Evolutionary conservation across 2,888 invertebrate genomes (phyloP).

Genomic region (Epiblema foenella): DNA sequence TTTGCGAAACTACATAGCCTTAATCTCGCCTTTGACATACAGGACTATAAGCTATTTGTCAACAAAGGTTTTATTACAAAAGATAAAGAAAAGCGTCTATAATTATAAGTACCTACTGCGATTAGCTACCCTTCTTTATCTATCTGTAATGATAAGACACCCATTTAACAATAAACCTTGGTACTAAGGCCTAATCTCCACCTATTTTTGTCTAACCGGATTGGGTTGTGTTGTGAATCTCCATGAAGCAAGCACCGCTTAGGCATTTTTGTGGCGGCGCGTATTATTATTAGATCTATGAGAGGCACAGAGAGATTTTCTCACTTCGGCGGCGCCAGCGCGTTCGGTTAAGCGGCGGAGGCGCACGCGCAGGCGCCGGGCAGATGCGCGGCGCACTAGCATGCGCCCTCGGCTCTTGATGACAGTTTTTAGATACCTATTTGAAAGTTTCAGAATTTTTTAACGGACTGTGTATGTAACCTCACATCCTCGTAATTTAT

Average conservation of each 20-base stretch:
- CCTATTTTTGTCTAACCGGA: neutral
- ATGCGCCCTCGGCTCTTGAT: constrained; percentile 3
- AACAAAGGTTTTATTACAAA: constrained; percentile 2
- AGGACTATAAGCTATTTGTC: constrained; percentile 14
- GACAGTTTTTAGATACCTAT: neutral
- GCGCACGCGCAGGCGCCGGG: constrained; percentile 69
- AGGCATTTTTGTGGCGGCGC: constrained; percentile 44
- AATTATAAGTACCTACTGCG: neutral
- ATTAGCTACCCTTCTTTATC: neutral
- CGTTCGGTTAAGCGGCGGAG: constrained; percentile 55
- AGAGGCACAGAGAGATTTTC: constrained; percentile 71
- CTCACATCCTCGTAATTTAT: too few relatives aligned
- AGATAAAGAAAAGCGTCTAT: neutral
- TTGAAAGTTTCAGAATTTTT: too few relatives aligned
- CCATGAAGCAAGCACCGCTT: constrained; percentile 40
- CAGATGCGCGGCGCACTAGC: constrained; percentile 31
- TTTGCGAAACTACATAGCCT: constrained; percentile 50
- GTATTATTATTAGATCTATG: constrained; percentile 45
- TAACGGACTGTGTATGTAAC: too few relatives aligned
- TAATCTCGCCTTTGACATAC: constrained; percentile 29
- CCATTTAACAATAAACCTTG: neutral
- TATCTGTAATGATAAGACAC: neutral
- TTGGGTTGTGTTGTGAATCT: neutral
- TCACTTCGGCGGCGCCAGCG: constrained; percentile 75
- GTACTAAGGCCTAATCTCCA: neutral